Conservation (phyloP, 2,113 vertebrate species). For the Strix uralensis region DNA sequence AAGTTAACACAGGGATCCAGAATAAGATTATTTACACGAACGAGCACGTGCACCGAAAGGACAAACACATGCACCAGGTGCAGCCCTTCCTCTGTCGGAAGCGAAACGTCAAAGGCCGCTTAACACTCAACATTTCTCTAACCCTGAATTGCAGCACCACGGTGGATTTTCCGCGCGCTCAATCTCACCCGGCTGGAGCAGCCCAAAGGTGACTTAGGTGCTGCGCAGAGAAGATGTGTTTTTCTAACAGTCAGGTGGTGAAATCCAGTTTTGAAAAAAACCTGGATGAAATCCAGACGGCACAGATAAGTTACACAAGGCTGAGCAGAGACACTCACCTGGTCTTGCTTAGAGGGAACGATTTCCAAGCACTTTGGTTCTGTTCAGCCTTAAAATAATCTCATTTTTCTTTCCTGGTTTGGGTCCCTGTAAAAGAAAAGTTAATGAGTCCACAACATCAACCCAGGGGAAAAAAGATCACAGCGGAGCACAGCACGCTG, state of each 20-base stretch:
- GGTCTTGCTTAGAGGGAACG: not conserved
- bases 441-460: not conserved
- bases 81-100: not conserved
- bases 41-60: accelerated
- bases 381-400: not conserved
- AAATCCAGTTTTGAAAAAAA: not conserved
- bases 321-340: not conserved
- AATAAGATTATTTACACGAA: accelerated
- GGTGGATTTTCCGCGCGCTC: not conserved
- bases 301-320: not conserved
- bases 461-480: accelerated
- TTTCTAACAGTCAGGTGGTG: not conserved
- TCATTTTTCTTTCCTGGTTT: not conserved
- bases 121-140: accelerated
- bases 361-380: not conserved
- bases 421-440: not conserved
- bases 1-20: not conserved
- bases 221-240: not conserved
- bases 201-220: no score
- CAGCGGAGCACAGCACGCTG: accelerated
- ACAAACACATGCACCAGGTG: not conserved
- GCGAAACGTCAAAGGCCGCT: not conserved
- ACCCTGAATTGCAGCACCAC: accelerated
- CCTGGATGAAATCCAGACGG: not conserved
- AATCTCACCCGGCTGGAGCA: not conserved